A percentile compares a stretch with the other conserved stretches of the same genome.
These are phyloP conservation scores for Parnassius apollo DNA, from an alignment of 2,888 invertebrate species.

Conservation along the genomic window DNA sequence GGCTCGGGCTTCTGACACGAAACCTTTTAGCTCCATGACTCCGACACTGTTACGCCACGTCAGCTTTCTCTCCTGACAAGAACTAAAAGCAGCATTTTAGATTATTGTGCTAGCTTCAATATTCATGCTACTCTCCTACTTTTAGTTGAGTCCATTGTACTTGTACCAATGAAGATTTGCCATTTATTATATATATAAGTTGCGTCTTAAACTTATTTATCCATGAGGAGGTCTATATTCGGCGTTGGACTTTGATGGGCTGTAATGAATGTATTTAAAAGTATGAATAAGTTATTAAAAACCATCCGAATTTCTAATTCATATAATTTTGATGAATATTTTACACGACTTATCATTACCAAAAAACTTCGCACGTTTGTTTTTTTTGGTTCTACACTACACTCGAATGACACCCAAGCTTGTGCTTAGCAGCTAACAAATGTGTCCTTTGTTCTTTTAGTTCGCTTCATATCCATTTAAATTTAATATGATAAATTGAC, in stretches of 20 bases:
- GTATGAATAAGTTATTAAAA: not conserved
- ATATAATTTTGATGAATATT: too few species aligned
- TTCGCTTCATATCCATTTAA: slow-evolving; percentile 25
- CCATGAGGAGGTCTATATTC: too few species aligned
- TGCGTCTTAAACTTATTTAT: too few species aligned
- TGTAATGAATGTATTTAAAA: too few species aligned
- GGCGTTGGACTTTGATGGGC: too few species aligned
- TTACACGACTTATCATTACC: too few species aligned
- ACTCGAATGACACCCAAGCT: slow-evolving; percentile 18
- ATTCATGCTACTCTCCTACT: not conserved
- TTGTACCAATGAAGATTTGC: too few species aligned
- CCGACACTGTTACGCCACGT: slow-evolving; percentile 57
- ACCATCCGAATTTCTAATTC: not conserved
- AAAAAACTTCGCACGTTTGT: not conserved
- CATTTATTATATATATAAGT: too few species aligned
- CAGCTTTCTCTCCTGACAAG: slow-evolving; percentile 63
- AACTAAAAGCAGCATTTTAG: slow-evolving; percentile 44
- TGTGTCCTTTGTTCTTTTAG: slow-evolving; percentile 24
- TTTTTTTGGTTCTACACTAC: slow-evolving; percentile 8
- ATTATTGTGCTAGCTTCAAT: slow-evolving; percentile 32
- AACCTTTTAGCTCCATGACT: slow-evolving; percentile 63
- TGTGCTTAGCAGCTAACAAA: not conserved
- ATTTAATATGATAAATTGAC: slow-evolving; percentile 17
- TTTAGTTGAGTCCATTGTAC: too few species aligned
- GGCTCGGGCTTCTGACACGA: slow-evolving; percentile 59